phyloP scores from a whole-genome alignment of 2,888 invertebrate species.

The Tenodera sinensis region DNA sequence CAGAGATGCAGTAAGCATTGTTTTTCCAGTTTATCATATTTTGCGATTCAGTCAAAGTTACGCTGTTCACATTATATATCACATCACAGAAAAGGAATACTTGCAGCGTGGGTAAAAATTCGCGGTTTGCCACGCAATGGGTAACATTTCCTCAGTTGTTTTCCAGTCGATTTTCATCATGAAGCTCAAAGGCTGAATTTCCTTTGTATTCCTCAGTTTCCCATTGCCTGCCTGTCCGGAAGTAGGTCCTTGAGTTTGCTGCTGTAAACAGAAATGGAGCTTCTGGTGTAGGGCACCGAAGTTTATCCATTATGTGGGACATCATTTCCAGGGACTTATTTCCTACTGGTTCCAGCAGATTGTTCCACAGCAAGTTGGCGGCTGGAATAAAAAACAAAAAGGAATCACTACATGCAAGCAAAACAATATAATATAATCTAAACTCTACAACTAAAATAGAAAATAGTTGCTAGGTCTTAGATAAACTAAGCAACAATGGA shows the following conservation, averaged over 20 bases:
- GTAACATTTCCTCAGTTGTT: background rate
- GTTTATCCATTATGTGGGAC: slow-evolving; percentile 51
- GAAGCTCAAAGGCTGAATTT: background rate
- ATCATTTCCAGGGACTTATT: slow-evolving; percentile 21
- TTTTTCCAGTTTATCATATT: too few species aligned
- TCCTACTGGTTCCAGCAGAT: slow-evolving; percentile 30
- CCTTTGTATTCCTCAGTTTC: background rate
- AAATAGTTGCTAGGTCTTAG: too few species aligned
- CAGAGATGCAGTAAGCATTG: too few species aligned
- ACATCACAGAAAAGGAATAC: too few species aligned
- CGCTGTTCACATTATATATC: too few species aligned
- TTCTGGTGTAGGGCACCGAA: slow-evolving; percentile 56
- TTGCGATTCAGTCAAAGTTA: too few species aligned
- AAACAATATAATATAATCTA: too few species aligned
- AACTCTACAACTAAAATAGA: too few species aligned
- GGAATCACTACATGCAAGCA: background rate
- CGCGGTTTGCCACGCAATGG: too few species aligned
- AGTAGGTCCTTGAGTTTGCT: slow-evolving; percentile 15
- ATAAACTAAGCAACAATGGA: too few species aligned
- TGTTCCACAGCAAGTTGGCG: slow-evolving; percentile 32
- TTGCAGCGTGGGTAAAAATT: too few species aligned
- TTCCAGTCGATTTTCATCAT: background rate
- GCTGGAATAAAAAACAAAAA: slow-evolving; percentile 8
- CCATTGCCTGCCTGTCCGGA: background rate
- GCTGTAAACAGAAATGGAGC: slow-evolving; percentile 64